Evolutionary conservation across 1,140 invertebrate genomes (phyloP).

Genomic region (Drosophila rhopaloa): DNA sequence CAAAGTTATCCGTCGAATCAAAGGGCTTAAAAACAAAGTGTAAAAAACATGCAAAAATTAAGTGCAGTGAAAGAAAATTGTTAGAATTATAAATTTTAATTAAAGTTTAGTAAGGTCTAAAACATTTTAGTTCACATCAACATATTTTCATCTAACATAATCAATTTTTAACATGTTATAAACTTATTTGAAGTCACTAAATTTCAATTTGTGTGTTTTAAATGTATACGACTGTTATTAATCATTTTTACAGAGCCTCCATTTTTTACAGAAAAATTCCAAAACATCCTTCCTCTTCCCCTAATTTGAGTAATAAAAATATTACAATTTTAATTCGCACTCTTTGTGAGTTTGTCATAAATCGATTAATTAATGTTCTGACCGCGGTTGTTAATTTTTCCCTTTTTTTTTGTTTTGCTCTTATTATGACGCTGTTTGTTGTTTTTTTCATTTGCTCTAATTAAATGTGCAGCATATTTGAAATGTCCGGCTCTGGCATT

Average conservation of each 20-base stretch:
- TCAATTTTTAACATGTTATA: no score
- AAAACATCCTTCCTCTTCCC: not conserved
- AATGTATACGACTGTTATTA: not conserved
- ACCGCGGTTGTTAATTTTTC: slow-evolving; percentile 22
- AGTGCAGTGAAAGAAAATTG: not conserved
- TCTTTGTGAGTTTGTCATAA: slow-evolving; percentile 42
- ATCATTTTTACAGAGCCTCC: not conserved
- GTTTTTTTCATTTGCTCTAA: slow-evolving; percentile 34
- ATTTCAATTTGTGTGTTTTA: no score
- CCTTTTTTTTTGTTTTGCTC: not conserved
- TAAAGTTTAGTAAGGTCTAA: no score
- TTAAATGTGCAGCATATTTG: slow-evolving; percentile 67
- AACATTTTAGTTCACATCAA: no score
- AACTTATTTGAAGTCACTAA: no score
- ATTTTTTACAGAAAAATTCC: slow-evolving; percentile 9
- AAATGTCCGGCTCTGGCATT: slow-evolving; percentile 46
- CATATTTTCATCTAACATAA: no score
- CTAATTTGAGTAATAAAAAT: slow-evolving; percentile 38
- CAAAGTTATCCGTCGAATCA: slow-evolving; percentile 17
- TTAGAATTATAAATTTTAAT: no score
- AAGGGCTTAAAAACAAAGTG: slow-evolving; percentile 1
- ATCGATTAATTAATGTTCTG: slow-evolving; percentile 60
- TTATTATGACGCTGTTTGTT: not conserved
- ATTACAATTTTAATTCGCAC: slow-evolving; percentile 16
- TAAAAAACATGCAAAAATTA: not conserved